phyloP scores from a whole-genome alignment of 1,140 invertebrate genomes.

The Harpegnathos saltator region DNA sequence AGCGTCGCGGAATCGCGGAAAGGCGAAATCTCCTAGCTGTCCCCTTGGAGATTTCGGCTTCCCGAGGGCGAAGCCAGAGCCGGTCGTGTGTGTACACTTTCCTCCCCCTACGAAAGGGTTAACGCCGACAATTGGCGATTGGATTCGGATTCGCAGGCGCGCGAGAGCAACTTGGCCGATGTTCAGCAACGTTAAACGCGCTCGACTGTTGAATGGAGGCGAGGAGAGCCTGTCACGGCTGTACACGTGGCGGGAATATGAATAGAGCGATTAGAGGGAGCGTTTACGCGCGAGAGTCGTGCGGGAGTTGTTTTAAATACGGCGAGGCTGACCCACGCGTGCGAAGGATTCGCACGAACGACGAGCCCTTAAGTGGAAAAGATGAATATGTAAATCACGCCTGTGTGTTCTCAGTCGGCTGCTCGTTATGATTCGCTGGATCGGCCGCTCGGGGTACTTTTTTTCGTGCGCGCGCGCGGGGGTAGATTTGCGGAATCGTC shows the following conservation, averaged over 20 bases:
- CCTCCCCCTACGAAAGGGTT: neutral
- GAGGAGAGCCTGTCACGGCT: neutral
- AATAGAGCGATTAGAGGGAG: neutral
- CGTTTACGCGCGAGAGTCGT: neutral
- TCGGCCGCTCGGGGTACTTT: no score
- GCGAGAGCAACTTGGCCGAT: neutral
- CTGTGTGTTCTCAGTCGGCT: no score
- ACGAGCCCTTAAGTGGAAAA: slow-evolving; percentile 5
- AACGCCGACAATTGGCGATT: slow-evolving; percentile 15
- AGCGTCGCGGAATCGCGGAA: slow-evolving; percentile 29
- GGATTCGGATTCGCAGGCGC: neutral
- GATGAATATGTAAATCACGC: neutral
- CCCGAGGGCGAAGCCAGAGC: neutral
- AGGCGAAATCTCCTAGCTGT: neutral
- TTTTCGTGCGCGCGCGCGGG: no score
- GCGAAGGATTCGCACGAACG: neutral
- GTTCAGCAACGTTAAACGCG: neutral
- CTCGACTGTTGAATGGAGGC: neutral
- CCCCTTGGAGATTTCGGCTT: neutral
- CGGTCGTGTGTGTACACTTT: neutral
- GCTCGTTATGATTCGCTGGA: no score
- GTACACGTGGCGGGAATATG: neutral
- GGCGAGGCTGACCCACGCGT: neutral
- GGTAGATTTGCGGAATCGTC: no score
- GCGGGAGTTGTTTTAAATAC: neutral